Evolutionary conservation across 2,113 vertebrate species (phyloP).

Genomic region (Rhynchopsitta pachyrhyncha): DNA sequence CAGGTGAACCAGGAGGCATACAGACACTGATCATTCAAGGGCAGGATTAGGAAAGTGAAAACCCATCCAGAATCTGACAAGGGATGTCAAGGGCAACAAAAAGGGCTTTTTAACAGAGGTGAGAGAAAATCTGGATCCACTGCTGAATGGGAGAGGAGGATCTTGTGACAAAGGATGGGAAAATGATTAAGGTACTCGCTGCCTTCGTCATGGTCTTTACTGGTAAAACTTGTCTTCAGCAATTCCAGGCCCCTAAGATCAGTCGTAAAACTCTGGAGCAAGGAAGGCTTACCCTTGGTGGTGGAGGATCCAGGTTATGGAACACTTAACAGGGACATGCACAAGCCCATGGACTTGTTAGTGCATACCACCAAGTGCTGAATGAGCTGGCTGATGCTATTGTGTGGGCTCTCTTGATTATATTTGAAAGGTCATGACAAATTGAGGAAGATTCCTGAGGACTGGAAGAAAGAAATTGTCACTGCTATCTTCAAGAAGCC

Average conservation of each 20-base stretch:
- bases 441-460: neutral
- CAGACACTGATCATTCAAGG: neutral
- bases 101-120: neutral
- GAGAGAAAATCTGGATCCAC: neutral
- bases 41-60: neutral
- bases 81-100: neutral
- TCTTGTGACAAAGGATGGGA: neutral
- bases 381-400: neutral
- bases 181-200: neutral
- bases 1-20: neutral
- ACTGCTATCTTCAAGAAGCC: neutral
- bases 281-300: neutral
- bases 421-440: neutral
- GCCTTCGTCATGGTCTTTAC: neutral
- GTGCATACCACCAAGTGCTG: neutral
- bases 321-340: fast-evolving
- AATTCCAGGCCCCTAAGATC: neutral
- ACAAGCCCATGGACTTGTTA: neutral
- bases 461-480: neutral
- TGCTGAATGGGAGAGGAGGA: neutral
- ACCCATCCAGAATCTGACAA: neutral
- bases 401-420: neutral
- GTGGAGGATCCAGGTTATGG: neutral
- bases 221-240: neutral
- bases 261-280: neutral